phyloP scores from a whole-genome alignment of 1,140 invertebrate species.

The Asbolus verrucosus region DNA sequence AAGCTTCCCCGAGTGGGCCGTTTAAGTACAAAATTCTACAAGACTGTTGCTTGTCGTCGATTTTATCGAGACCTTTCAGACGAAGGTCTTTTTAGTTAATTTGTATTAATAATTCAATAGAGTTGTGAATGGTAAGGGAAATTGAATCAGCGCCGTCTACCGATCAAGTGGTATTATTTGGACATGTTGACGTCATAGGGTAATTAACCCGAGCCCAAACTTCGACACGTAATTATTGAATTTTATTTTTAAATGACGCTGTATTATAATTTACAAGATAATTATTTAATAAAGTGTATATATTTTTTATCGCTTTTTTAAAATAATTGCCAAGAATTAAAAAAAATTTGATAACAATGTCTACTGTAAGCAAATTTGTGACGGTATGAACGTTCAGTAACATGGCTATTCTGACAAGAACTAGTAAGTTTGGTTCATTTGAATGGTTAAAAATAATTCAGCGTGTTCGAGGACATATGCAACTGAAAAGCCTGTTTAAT shows the following conservation, averaged over 20 bases:
- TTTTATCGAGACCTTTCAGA: neutral
- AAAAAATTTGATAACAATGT: too few species aligned
- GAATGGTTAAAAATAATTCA: too few species aligned
- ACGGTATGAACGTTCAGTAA: too few species aligned
- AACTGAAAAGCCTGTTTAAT: too few species aligned
- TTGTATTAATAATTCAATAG: neutral
- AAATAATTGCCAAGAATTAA: too few species aligned
- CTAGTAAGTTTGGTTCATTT: too few species aligned
- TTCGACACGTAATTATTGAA: slow-evolving; percentile 12
- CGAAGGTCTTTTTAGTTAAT: neutral
- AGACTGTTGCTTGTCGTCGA: slow-evolving; percentile 7
- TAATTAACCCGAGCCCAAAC: slow-evolving; percentile 12
- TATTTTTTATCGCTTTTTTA: slow-evolving; percentile 44
- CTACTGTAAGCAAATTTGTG: too few species aligned
- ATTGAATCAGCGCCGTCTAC: too few species aligned
- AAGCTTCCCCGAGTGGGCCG: slow-evolving; percentile 68
- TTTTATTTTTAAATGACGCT: slow-evolving; percentile 19
- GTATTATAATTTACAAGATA: slow-evolving; percentile 21
- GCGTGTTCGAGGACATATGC: too few species aligned
- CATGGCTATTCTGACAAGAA: too few species aligned
- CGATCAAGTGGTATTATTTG: neutral
- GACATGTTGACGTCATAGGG: neutral
- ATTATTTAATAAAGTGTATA: slow-evolving; percentile 28
- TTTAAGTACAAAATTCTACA: neutral
- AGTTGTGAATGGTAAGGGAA: neutral